phyloP scores from a whole-genome alignment of 2,113 vertebrate species.

The Cacatua alba region DNA sequence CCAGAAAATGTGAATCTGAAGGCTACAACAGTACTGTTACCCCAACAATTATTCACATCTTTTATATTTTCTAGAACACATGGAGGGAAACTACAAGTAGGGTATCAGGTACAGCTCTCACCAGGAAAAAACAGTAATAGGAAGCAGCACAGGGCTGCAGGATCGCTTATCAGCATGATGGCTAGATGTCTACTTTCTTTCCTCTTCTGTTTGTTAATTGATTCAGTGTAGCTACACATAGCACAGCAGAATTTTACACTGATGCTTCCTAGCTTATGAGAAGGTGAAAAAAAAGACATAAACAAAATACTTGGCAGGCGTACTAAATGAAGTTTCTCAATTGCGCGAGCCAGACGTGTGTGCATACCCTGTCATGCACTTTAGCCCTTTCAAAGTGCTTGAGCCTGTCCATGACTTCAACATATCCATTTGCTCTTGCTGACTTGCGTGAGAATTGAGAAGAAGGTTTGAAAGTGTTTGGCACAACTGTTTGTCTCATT shows the following conservation, averaged over 20 bases:
- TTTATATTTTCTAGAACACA: not conserved
- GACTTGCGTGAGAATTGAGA: not conserved
- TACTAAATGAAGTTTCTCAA: not conserved
- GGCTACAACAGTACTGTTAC: not conserved
- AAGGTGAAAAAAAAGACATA: not conserved
- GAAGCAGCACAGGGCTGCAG: not conserved
- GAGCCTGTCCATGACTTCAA: not conserved
- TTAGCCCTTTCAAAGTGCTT: not conserved
- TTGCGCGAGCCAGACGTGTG: fast-evolving
- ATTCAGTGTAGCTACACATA: not conserved
- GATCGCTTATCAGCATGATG: not conserved
- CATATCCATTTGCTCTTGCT: not conserved
- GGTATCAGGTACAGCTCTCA: not conserved
- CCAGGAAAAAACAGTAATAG: not conserved
- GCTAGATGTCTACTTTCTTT: not conserved
- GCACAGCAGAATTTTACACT: not conserved
- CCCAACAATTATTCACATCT: not conserved
- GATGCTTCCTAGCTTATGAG: not conserved
- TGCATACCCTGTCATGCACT: not conserved
- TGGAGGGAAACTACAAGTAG: not conserved
- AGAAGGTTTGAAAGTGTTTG: not conserved
- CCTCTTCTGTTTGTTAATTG: not conserved
- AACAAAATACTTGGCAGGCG: not conserved
- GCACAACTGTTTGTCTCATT: not conserved
- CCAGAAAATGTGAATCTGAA: not conserved